phyloP scores from a whole-genome alignment of 2,113 vertebrate species.

The Acinonyx jubatus region DNA sequence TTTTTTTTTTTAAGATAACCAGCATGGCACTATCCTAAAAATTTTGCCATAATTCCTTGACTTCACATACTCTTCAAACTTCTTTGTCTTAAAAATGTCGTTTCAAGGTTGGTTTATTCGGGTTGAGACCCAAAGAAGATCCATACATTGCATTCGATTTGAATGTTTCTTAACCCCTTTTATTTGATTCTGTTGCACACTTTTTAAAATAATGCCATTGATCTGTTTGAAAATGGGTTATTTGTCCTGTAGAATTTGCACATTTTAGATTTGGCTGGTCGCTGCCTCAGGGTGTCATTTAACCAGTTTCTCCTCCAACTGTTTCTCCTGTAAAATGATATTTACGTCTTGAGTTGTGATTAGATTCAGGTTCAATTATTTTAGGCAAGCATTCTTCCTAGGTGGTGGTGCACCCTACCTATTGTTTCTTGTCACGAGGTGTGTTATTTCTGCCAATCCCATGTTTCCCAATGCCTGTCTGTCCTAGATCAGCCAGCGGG shows the following conservation, averaged over 20 bases:
- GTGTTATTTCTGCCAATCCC: background rate
- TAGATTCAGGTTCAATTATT: background rate
- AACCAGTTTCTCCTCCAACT: background rate
- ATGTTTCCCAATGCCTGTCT: background rate
- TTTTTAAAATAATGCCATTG: background rate
- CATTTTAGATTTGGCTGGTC: background rate
- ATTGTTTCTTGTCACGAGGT: background rate
- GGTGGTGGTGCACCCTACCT: no score
- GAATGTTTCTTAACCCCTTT: background rate
- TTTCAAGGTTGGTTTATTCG: background rate
- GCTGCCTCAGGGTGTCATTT: background rate
- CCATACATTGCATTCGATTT: background rate
- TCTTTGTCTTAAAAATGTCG: background rate
- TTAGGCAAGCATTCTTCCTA: background rate
- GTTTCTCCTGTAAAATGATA: background rate
- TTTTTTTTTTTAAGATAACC: background rate
- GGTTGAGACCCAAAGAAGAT: background rate
- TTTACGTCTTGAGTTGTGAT: background rate
- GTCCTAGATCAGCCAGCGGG: background rate
- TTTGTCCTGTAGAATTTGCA: background rate
- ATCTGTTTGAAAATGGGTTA: background rate
- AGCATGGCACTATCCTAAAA: background rate
- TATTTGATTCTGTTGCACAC: background rate
- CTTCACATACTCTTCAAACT: background rate
- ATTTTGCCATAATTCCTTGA: background rate